phyloP scores from a whole-genome alignment of 1,140 invertebrate genomes.

The Lucilia sericata region DNA sequence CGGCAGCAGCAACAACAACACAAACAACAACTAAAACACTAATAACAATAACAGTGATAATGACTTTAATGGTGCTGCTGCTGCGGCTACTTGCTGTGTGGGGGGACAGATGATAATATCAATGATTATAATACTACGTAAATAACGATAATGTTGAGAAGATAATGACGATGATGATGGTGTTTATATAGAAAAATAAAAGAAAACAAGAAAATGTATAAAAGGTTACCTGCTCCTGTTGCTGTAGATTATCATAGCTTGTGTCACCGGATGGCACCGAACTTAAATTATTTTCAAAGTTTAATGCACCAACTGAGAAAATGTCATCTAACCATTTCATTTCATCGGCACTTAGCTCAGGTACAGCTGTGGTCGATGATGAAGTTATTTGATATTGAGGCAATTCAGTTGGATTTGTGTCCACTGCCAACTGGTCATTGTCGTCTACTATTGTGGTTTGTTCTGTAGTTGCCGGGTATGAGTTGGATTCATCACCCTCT shows the following conservation, averaged over 20 bases:
- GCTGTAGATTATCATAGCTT: conserved; percentile 46
- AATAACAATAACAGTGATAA: conserved; percentile 4
- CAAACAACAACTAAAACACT: neutral
- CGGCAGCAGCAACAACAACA: neutral
- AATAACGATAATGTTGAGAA: too few relatives aligned
- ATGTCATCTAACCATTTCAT: conserved; percentile 65
- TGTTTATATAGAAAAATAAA: neutral
- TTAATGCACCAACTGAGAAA: conserved; percentile 64
- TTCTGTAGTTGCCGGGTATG: conserved; percentile 15
- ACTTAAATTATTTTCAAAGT: conserved; percentile 56
- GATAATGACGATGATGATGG: neutral
- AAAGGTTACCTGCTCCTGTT: conserved; percentile 45
- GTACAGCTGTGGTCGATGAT: conserved; percentile 48
- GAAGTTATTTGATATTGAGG: neutral
- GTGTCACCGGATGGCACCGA: conserved; percentile 47
- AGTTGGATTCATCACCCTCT: conserved; percentile 34
- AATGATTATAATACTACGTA: neutral
- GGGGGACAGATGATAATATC: too few relatives aligned
- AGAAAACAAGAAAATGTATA: neutral
- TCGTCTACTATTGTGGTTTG: conserved; percentile 25
- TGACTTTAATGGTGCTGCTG: neutral
- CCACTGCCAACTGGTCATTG: conserved; percentile 27
- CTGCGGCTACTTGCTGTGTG: too few relatives aligned
- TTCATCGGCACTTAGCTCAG: conserved; percentile 64
- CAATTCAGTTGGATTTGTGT: conserved; percentile 5